These are phyloP conservation scores for Salmo trutta DNA, from an alignment of 2,797 vertebrate genomes.

Conservation along the genomic window DNA sequence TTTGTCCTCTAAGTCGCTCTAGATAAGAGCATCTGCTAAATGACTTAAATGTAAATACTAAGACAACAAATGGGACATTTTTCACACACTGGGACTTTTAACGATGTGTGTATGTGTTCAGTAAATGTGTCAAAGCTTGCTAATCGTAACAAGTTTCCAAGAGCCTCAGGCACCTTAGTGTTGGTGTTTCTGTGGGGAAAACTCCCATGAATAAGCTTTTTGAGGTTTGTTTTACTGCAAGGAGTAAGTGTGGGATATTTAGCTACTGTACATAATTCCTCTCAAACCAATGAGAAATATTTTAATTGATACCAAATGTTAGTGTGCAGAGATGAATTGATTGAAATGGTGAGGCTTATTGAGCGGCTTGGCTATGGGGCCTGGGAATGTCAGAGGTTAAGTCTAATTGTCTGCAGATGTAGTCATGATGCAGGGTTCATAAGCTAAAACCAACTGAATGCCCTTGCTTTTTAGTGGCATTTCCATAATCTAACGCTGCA, in stretches of 20 bases:
- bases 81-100: background rate
- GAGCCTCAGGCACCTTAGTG: background rate
- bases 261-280: conserved; percentile 9
- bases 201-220: background rate
- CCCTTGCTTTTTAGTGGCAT: background rate
- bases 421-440: background rate
- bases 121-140: background rate
- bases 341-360: conserved; percentile 22
- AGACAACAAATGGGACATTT: background rate
- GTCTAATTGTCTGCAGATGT: conserved; percentile 19
- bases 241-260: background rate
- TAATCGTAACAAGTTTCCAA: background rate
- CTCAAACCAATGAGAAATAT: background rate
- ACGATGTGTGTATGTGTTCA: background rate
- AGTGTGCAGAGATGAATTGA: conserved; percentile 5
- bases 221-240: conserved; percentile 3
- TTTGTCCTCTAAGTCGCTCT: no score
- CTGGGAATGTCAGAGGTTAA: conserved; percentile 19
- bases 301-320: conserved; percentile 4
- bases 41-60: no score
- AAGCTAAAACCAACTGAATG: background rate
- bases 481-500: background rate
- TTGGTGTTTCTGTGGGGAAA: background rate
- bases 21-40: no score
- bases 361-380: conserved; percentile 6